A percentile compares a stretch with the other conserved stretches of the same genome.
These are phyloP conservation scores for Mus caroli DNA, from an alignment of 2,797 vertebrate species.

Conservation along the genomic window DNA sequence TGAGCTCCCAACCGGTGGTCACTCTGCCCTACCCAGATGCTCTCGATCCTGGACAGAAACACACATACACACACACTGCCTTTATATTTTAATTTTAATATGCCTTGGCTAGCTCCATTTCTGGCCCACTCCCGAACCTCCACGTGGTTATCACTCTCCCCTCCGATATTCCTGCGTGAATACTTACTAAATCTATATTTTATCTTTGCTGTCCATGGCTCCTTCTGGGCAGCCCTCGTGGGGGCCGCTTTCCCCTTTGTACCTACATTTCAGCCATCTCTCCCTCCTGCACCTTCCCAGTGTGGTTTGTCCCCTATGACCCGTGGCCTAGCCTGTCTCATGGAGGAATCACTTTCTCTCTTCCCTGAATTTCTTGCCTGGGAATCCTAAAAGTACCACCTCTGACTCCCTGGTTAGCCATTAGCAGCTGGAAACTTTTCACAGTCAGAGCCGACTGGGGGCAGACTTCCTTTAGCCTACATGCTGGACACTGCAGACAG, in stretches of 20 bases:
- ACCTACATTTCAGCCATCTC: neutral
- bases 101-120: neutral
- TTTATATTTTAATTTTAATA: neutral
- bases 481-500: neutral
- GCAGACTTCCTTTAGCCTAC: neutral
- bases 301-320: neutral
- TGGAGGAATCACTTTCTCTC: neutral
- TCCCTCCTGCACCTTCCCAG: neutral
- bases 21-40: too few relatives aligned
- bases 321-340: neutral
- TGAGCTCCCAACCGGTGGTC: neutral
- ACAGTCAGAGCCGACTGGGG: neutral
- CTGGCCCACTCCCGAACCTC: too few relatives aligned
- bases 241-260: too few relatives aligned
- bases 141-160: too few relatives aligned
- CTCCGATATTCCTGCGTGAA: neutral
- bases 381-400: neutral
- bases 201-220: neutral
- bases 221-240: neutral
- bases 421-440: neutral
- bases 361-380: neutral
- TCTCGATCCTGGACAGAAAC: too few relatives aligned
- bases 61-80: too few relatives aligned
- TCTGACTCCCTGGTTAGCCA: neutral
- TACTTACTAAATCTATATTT: neutral